Percentiles rank a stretch among this genome's conserved stretches.
These are phyloP conservation scores for Cataglyphis albicans DNA, from an alignment of 2,888 invertebrate genomes.

Conservation along the genomic window DNA sequence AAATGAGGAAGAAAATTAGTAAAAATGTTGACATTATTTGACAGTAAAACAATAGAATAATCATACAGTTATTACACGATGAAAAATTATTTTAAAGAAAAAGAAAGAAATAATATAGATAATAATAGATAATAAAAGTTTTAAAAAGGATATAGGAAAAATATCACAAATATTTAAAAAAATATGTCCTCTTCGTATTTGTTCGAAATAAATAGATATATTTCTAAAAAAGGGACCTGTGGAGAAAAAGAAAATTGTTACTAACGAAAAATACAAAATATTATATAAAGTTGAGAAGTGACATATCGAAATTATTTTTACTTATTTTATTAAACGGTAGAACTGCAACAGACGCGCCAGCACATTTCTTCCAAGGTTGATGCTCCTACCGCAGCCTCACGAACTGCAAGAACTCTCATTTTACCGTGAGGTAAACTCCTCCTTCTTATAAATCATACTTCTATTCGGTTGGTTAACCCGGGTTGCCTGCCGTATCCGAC, in stretches of 20 bases:
- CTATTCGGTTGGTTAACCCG: slow-evolving; percentile 77
- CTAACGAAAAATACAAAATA: background rate
- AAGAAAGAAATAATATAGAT: too few species aligned
- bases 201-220: background rate
- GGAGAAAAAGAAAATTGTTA: background rate
- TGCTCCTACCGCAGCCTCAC: slow-evolving; percentile 37
- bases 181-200: background rate
- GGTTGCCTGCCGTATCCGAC: slow-evolving; percentile 60
- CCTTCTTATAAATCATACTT: slow-evolving; percentile 79
- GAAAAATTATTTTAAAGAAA: background rate
- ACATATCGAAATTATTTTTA: slow-evolving; percentile 17
- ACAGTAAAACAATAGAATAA: background rate
- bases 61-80: background rate
- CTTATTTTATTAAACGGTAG: background rate
- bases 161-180: background rate
- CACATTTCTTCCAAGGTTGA: slow-evolving; percentile 49
- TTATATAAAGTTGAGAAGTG: background rate
- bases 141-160: background rate
- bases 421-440: slow-evolving; percentile 57
- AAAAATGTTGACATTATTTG: background rate
- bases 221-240: background rate
- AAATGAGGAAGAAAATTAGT: background rate
- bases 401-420: slow-evolving; percentile 63
- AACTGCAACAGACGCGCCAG: slow-evolving; percentile 19
- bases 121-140: background rate